These are phyloP conservation scores for Okapia johnstoni DNA, from an alignment of 2,113 vertebrate genomes.

Conservation along the genomic window DNA sequence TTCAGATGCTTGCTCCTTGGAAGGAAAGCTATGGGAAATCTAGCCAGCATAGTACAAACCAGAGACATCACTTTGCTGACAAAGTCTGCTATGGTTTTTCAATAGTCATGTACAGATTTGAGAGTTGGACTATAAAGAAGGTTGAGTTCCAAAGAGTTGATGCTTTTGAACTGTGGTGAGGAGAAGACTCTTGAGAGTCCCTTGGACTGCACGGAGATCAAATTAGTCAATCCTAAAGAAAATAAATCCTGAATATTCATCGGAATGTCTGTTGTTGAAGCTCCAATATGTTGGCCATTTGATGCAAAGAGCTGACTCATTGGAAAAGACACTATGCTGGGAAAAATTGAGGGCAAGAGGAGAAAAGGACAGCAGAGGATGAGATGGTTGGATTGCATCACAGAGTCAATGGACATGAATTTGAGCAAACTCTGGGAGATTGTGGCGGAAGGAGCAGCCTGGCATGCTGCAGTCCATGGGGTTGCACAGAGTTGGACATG, in stretches of 20 bases:
- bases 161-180: background rate
- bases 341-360: background rate
- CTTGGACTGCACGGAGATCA: background rate
- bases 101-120: background rate
- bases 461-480: background rate
- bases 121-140: background rate
- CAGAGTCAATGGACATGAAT: rapidly evolving
- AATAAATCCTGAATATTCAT: background rate
- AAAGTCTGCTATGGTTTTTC: background rate
- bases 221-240: background rate
- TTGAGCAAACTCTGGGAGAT: background rate
- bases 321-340: background rate
- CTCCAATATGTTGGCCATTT: background rate
- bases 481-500: background rate
- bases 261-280: background rate
- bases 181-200: background rate
- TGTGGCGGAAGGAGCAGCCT: background rate
- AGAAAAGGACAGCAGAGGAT: background rate
- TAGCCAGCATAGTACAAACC: background rate
- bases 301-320: background rate
- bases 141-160: background rate
- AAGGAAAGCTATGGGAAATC: background rate
- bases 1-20: background rate
- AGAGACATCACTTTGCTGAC: background rate
- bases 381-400: background rate